A percentile compares a stretch with the other conserved stretches of the same genome.
These are phyloP conservation scores for Calameuta pallipes DNA, from an alignment of 2,888 invertebrate species.

Conservation along the genomic window DNA sequence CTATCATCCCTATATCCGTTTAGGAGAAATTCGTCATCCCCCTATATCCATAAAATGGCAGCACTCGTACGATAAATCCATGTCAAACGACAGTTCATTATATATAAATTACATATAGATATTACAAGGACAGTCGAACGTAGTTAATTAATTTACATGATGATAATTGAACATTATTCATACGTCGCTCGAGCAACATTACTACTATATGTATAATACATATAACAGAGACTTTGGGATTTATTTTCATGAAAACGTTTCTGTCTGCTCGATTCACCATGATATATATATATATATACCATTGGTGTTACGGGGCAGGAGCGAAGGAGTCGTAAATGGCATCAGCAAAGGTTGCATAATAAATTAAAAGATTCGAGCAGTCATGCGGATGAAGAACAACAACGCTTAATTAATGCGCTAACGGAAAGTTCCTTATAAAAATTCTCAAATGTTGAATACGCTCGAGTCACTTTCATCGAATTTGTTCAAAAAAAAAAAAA, in stretches of 20 bases:
- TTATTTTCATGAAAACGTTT: background rate
- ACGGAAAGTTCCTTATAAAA: no score
- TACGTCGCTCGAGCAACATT: background rate
- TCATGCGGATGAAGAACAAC: background rate
- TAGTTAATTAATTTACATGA: background rate
- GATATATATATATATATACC: background rate
- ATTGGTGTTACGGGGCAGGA: background rate
- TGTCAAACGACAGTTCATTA: background rate
- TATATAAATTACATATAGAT: background rate
- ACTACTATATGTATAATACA: constrained; percentile 1
- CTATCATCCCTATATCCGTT: background rate
- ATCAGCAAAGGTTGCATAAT: background rate
- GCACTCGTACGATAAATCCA: background rate
- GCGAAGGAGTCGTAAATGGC: background rate
- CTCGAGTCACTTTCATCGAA: no score
- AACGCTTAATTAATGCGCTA: no score
- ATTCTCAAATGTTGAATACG: no score
- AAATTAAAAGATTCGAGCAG: background rate
- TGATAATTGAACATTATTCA: background rate
- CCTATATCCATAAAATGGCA: background rate
- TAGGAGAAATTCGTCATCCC: background rate
- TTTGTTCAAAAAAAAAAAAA: background rate
- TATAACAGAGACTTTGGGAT: background rate
- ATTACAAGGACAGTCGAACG: background rate
- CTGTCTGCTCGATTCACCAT: background rate